A percentile compares a stretch with the other conserved stretches of the same genome.
Conservation (phyloP, 35 echinoderm and acorn worm genomes). For the Eucidaris tribuloides region DNA sequence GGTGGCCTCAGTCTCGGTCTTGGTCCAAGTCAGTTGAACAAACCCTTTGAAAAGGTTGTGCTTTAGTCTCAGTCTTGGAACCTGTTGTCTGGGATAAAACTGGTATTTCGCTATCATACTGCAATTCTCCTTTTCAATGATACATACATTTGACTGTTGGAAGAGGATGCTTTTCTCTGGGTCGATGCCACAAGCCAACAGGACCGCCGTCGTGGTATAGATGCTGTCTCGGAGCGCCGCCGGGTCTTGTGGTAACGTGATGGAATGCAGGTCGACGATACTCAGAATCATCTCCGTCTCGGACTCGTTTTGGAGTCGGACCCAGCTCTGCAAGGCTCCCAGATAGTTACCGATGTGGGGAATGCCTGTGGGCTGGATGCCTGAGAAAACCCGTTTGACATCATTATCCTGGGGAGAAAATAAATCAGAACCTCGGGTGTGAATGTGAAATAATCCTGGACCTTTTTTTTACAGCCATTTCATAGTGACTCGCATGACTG, state of each 20-base stretch:
- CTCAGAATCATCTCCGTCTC: slow-evolving; percentile 57
- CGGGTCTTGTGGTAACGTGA: slow-evolving; percentile 92
- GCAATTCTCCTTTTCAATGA: not conserved
- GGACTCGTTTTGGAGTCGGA: slow-evolving; percentile 63
- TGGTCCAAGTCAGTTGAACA: too few species aligned
- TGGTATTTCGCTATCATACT: too few species aligned
- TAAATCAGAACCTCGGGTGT: too few species aligned
- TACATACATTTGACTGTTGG: slow-evolving; percentile 94
- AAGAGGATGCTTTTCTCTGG: slow-evolving; percentile 82
- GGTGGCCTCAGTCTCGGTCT: too few species aligned
- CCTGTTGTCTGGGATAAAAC: too few species aligned
- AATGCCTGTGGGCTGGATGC: slow-evolving; percentile 93
- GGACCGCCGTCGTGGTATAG: slow-evolving; percentile 56
- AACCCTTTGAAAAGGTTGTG: too few species aligned
- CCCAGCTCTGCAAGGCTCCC: slow-evolving; percentile 89
- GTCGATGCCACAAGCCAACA: slow-evolving; percentile 87
- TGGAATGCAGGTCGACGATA: slow-evolving; percentile 90
- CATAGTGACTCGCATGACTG: too few species aligned
- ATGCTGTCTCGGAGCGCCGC: slow-evolving; percentile 55
- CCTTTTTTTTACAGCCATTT: too few species aligned
- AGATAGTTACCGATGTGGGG: slow-evolving; percentile 96
- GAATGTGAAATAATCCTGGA: too few species aligned
- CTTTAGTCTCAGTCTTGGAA: too few species aligned
- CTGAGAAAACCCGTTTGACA: slow-evolving; percentile 75
- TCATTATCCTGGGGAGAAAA: not conserved